Conservation (phyloP, 1,140 invertebrate species). For the Caerostris extrusa region DNA sequence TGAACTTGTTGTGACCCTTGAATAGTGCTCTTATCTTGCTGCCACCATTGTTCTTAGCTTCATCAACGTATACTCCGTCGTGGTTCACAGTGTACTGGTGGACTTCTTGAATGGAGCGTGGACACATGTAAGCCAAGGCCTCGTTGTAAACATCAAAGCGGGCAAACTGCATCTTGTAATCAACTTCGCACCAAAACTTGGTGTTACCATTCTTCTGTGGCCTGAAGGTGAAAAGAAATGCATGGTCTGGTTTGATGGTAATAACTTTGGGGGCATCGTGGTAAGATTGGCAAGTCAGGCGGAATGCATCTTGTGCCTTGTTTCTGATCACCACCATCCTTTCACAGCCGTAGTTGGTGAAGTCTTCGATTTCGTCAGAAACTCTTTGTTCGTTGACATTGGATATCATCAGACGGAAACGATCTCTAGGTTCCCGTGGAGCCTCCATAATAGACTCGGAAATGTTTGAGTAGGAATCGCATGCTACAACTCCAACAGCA, state of each 20-base stretch:
- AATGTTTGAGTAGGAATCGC: not conserved
- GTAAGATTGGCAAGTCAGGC: conserved; percentile 29
- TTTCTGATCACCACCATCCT: conserved; percentile 65
- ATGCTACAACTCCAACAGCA: not conserved
- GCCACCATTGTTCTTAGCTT: not conserved
- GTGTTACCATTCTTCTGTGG: conserved; percentile 39
- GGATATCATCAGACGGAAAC: conserved; percentile 23
- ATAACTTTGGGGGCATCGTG: conserved; percentile 25
- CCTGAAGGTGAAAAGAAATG: conserved; percentile 53
- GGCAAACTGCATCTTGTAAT: conserved; percentile 58
- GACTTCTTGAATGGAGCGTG: conserved; percentile 34
- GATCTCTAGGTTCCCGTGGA: conserved; percentile 1
- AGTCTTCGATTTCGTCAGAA: conserved; percentile 51
- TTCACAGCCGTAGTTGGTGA: conserved; percentile 53
- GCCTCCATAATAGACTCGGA: not conserved
- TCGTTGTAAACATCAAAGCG: conserved; percentile 67
- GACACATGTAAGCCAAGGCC: conserved; percentile 56
- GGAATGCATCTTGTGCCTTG: not conserved
- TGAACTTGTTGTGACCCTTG: conserved; percentile 68
- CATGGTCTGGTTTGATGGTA: conserved; percentile 28
- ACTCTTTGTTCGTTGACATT: conserved; percentile 47
- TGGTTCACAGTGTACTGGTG: conserved; percentile 62
- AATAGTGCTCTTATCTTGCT: conserved; percentile 61
- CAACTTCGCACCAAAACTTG: conserved; percentile 59
- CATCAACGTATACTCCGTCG: conserved; percentile 63